phyloP scores from a whole-genome alignment of 1,140 invertebrate genomes.

The Aporrectodea caliginosa region DNA sequence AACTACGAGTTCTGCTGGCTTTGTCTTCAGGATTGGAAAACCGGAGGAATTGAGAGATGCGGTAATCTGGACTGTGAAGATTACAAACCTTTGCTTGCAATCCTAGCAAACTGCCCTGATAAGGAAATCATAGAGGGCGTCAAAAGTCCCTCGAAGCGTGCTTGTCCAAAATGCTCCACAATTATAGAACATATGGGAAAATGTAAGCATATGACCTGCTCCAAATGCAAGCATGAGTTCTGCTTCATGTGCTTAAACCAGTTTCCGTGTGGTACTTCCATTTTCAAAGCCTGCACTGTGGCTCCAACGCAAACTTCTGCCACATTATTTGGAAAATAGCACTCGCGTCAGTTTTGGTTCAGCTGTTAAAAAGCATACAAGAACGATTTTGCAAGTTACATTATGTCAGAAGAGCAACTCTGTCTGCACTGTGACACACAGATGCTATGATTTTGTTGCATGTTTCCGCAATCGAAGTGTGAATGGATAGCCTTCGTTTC shows the following conservation, averaged over 20 bases:
- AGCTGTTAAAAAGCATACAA: too few species aligned
- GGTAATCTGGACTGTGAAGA: neutral
- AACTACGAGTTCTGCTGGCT: neutral
- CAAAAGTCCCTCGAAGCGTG: neutral
- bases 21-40: neutral
- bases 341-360: too few species aligned
- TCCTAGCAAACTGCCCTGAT: neutral
- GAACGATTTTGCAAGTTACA: too few species aligned
- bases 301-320: too few species aligned
- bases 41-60: neutral
- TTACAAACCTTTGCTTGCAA: neutral
- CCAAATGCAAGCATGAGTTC: neutral
- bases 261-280: neutral
- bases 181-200: neutral
- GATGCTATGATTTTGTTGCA: too few species aligned
- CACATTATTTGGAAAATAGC: too few species aligned
- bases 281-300: too few species aligned
- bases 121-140: neutral
- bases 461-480: too few species aligned
- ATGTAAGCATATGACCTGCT: neutral
- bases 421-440: too few species aligned
- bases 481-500: too few species aligned
- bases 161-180: neutral
- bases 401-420: too few species aligned
- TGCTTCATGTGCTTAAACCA: neutral